Percentiles rank a stretch among this genome's conserved stretches.
Conservation (phyloP, 2,113 vertebrate species). For the Lethenteron camtschaticum region DNA sequence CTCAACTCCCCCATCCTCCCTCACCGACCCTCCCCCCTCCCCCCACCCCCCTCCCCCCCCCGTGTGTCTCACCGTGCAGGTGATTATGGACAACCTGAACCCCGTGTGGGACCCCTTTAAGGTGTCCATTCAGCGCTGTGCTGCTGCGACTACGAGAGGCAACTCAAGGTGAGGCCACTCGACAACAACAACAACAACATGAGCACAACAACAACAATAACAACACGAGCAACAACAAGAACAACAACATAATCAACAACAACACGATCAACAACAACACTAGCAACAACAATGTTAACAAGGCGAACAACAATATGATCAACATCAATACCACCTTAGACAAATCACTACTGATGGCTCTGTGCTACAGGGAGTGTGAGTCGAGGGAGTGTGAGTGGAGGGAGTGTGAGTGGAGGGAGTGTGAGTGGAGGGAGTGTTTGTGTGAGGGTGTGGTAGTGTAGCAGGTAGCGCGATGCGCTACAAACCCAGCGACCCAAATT, state of each 20-base stretch:
- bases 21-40: too few species aligned
- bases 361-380: conserved; percentile 9
- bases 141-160: conserved; percentile 74
- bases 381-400: not conserved
- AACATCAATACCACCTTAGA: conserved; percentile 16
- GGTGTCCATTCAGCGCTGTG: conserved; percentile 88
- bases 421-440: too few species aligned
- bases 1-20: too few species aligned
- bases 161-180: conserved; percentile 47
- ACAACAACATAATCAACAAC: not conserved
- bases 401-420: not conserved
- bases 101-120: conserved; percentile 91
- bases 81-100: conserved; percentile 94
- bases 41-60: too few species aligned
- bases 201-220: conserved; percentile 3
- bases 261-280: not conserved
- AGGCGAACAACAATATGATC: conserved; percentile 14
- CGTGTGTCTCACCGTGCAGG: conserved; percentile 22
- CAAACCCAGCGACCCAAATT: too few species aligned
- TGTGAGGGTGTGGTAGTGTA: too few species aligned
- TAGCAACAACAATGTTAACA: conserved; percentile 9
- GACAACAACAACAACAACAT: conserved; percentile 1
- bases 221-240: conserved; percentile 7
- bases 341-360: conserved; percentile 12
- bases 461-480: too few species aligned